Base-by-base conservation (phyloP, 92 coral and sea anemone genomes). In the Anthopleura xanthogrammica region DNA sequence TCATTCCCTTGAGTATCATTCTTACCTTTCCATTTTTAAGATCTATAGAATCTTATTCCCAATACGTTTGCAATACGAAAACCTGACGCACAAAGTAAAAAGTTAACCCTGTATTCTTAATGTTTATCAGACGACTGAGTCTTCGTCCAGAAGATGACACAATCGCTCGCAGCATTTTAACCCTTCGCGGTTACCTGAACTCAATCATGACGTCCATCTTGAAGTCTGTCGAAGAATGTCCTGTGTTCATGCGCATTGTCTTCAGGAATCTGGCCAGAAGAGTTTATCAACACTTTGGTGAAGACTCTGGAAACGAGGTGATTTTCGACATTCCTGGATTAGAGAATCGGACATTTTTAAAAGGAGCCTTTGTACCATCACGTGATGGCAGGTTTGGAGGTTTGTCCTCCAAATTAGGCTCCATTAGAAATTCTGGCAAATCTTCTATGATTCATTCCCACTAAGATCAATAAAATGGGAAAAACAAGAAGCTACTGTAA, bases 201-300 rank as follows among this genome's bases (percentile, higher is more conserved):
- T 79, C 89, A 9, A 91, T 92, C 83, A 90, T 96, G 94, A 79
- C 85, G 19, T 76, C 98, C 41, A 90, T 94, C 23, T 84, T 94
- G 70, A 87, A 73, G 46, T 96, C 98, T 13, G 78, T 88, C 50
- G 84, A 84, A 16, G 91, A 83, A 14, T 94, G 97, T 60, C 98
- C 98, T 3, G 79, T 84, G n/a, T 89, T 88, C 79, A 90, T 96
- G 96, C 88, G 94, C 23, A 87, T 86, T 12, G 97, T 94, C 65
- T 95, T 95, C 87, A 86, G 92, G 78, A 95, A 95, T 79, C 90
- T 96, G 78, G 90, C 94, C 66, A 81, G 83, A 60, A 82, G 95
- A 52, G 93, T 92, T 39, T 87, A 86, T 0, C 90, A 93, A 42
- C 98, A 89, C 74, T 93, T 87, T 64, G 90, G 91, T 23, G 92